These are phyloP conservation scores for Pyralis farinalis DNA, from an alignment of 2,888 invertebrate species.

Conservation along the genomic window DNA sequence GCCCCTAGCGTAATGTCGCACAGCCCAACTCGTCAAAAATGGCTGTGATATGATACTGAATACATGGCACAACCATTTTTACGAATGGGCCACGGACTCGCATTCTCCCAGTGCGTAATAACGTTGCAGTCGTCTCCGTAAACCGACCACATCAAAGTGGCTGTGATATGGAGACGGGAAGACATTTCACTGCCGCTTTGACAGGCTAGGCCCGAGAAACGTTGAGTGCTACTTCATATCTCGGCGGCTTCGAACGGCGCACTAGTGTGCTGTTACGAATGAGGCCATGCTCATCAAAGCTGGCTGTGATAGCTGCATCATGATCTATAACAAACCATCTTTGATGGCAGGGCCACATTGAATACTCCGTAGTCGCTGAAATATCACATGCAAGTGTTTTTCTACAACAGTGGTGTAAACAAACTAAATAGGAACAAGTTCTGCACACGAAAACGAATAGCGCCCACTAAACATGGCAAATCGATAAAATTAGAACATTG, in stretches of 20 bases:
- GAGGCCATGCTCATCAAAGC: conserved; percentile 95
- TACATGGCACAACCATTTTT: conserved; percentile 91
- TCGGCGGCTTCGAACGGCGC: conserved; percentile 7
- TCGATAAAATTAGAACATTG: too few relatives aligned
- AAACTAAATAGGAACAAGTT: too few relatives aligned
- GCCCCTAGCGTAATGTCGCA: conserved; percentile 57
- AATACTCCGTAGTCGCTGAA: conserved; percentile 24
- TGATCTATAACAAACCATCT: conserved; percentile 91
- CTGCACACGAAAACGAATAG: too few relatives aligned
- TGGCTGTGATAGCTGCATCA: conserved; percentile 92
- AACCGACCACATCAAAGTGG: conserved; percentile 97
- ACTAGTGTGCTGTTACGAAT: conserved; percentile 39
- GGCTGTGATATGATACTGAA: conserved; percentile 91
- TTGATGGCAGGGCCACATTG: conserved; percentile 85
- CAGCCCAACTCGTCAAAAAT: conserved; percentile 95
- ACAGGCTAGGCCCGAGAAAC: conserved; percentile 84
- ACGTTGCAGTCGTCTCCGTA: conserved; percentile 47
- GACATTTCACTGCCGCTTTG: conserved; percentile 95
- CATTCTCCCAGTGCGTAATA: conserved; percentile 5
- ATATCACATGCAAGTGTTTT: conserved; percentile 4
- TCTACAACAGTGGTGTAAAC: too few relatives aligned
- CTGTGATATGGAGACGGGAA: conserved; percentile 92
- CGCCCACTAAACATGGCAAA: too few relatives aligned
- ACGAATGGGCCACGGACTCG: conserved; percentile 81
- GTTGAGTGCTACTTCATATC: conserved; percentile 7